Evolutionary conservation across 2,113 vertebrate species (phyloP).

Genomic region (Xenopus laevis): DNA sequence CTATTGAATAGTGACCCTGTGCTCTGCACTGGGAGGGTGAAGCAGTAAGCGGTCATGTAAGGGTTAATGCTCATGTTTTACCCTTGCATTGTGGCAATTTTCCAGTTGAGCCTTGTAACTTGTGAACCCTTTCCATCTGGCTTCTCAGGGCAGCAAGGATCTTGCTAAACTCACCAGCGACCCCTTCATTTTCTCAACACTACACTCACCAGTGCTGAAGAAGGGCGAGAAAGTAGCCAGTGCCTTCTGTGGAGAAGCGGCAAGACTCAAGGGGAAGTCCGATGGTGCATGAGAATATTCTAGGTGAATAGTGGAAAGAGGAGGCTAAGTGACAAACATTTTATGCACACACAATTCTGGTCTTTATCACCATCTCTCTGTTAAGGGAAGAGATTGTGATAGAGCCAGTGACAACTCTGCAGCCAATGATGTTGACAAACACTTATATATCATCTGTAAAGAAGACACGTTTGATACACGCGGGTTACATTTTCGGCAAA

Average conservation of each 20-base stretch:
- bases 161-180: conserved; percentile 69
- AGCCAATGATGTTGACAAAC: background rate
- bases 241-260: conserved; percentile 63
- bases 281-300: conserved; percentile 67
- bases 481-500: conserved; percentile 59
- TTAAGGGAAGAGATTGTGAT: background rate
- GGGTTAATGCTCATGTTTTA: background rate
- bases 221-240: conserved; percentile 67
- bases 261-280: conserved; percentile 75
- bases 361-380: conserved; percentile 33
- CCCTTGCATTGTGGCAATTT: conserved; percentile 52
- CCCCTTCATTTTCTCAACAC: conserved; percentile 73
- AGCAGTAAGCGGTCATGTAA: background rate
- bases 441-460: conserved; percentile 18
- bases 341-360: conserved; percentile 54
- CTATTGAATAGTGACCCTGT: no score
- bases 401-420: background rate
- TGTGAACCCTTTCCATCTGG: conserved; percentile 75
- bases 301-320: conserved; percentile 75
- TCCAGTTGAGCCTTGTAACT: conserved; percentile 66
- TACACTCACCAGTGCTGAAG: conserved; percentile 69
- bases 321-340: conserved; percentile 70
- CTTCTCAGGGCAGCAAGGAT: conserved; percentile 78
- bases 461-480: conserved; percentile 11
- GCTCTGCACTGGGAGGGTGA: no score